These are phyloP conservation scores for Porites evermanni DNA, from an alignment of 92 coral and sea anemone species.

Conservation along the genomic window DNA sequence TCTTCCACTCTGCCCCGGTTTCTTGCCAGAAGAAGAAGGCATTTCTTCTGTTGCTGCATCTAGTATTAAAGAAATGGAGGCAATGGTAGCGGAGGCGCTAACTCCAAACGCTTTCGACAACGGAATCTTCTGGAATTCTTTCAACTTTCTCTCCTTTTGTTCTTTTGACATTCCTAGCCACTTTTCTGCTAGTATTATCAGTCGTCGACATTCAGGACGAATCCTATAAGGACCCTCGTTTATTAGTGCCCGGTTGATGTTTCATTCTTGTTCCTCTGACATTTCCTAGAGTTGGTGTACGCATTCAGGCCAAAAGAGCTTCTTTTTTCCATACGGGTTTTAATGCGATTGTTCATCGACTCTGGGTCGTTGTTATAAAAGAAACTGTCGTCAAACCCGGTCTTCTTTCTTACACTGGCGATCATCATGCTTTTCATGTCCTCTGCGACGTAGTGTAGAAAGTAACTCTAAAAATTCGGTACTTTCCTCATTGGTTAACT, in stretches of 20 bases:
- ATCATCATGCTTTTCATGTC: slow-evolving; percentile 7
- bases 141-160: not conserved
- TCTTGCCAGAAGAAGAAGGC: slow-evolving; percentile 14
- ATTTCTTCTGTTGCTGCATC: not conserved
- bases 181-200: slow-evolving; percentile 3
- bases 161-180: slow-evolving; percentile 4
- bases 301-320: slow-evolving; percentile 5
- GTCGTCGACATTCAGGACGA: slow-evolving; percentile 18
- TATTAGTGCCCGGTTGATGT: slow-evolving; percentile 1
- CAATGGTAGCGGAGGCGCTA: not conserved
- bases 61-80: not conserved
- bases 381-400: not conserved
- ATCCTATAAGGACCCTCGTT: slow-evolving; percentile 1
- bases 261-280: not conserved
- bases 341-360: slow-evolving; percentile 11
- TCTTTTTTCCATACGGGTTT: not conserved
- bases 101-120: slow-evolving; percentile 1
- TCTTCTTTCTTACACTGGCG: not conserved
- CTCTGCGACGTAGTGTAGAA: not conserved
- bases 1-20: slow-evolving; percentile 1
- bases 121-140: not conserved
- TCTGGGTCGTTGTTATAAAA: slow-evolving; percentile 5
- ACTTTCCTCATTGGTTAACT: not conserved
- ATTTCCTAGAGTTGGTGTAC: not conserved
- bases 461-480: not conserved